Percentiles rank a stretch among this genome's conserved stretches.
These are phyloP conservation scores for Dolichomitus sp. DNA, from an alignment of 2,888 invertebrate genomes.

Conservation along the genomic window DNA sequence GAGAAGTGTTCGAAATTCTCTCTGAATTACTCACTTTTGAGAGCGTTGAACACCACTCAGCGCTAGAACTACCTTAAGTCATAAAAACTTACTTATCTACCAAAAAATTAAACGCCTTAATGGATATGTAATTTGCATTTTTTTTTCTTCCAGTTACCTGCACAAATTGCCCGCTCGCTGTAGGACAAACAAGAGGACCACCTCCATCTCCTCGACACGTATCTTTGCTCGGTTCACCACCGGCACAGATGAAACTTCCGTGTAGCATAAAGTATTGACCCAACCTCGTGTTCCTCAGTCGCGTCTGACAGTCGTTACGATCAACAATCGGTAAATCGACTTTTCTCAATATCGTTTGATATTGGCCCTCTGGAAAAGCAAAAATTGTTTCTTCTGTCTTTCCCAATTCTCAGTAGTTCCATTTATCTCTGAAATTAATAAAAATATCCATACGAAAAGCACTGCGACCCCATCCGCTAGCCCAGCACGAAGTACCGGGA, in stretches of 20 bases:
- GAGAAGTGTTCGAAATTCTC: too few species aligned
- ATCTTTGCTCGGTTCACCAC: conserved; percentile 91
- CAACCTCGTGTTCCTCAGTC: conserved; percentile 90
- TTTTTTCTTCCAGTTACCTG: conserved; percentile 74
- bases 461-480: conserved; percentile 93
- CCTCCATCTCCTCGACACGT: conserved; percentile 88
- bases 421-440: background rate
- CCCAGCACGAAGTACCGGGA: conserved; percentile 88
- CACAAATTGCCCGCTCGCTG: conserved; percentile 76
- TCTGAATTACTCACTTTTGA: too few species aligned
- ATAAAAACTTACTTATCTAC: too few species aligned
- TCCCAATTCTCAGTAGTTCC: too few species aligned
- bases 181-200: conserved; percentile 80
- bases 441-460: conserved; percentile 88
- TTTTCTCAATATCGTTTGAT: conserved; percentile 90
- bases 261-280: conserved; percentile 90
- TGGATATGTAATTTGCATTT: background rate
- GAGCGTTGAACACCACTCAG: too few species aligned
- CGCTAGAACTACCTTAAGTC: too few species aligned
- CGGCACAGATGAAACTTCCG: conserved; percentile 92
- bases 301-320: conserved; percentile 88
- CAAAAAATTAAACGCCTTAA: too few species aligned
- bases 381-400: background rate
- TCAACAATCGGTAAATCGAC: conserved; percentile 91
- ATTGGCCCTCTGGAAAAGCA: conserved; percentile 85